These are phyloP conservation scores for Argyrosomus japonicus DNA, from an alignment of 2,113 vertebrate species.

Conservation along the genomic window DNA sequence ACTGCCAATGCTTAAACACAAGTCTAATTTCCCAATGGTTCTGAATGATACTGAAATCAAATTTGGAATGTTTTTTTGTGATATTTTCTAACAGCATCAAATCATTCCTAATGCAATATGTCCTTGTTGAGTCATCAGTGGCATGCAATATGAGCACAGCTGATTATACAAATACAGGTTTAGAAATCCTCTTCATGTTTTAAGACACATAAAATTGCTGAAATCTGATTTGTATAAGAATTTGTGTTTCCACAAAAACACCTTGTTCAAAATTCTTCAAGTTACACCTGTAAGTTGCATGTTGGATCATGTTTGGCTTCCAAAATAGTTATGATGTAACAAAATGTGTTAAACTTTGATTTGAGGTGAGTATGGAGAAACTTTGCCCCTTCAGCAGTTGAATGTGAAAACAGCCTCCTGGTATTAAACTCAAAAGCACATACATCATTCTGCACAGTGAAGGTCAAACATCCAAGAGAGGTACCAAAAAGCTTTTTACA, in stretches of 20 bases:
- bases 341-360: not conserved
- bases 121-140: conserved; percentile 1
- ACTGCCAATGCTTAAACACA: conserved; percentile 43
- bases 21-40: conserved; percentile 60
- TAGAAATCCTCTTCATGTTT: not conserved
- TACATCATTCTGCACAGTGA: not conserved
- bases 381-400: not conserved
- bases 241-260: not conserved
- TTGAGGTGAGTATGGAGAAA: not conserved
- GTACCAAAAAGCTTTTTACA: not conserved
- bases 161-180: not conserved
- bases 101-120: conserved; percentile 20
- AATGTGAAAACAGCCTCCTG: conserved; percentile 5
- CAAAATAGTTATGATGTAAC: not conserved
- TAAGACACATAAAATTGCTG: not conserved
- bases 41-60: conserved; percentile 45
- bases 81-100: conserved; percentile 33
- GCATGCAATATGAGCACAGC: not conserved
- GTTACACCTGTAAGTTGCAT: not conserved
- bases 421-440: not conserved
- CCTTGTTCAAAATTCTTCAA: not conserved
- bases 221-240: not conserved
- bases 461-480: not conserved
- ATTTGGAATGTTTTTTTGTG: conserved; percentile 23
- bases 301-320: not conserved